A percentile compares a stretch with the other conserved stretches of the same genome.
Conservation (phyloP, 2,888 invertebrate species). For the Drosophila borborema region DNA sequence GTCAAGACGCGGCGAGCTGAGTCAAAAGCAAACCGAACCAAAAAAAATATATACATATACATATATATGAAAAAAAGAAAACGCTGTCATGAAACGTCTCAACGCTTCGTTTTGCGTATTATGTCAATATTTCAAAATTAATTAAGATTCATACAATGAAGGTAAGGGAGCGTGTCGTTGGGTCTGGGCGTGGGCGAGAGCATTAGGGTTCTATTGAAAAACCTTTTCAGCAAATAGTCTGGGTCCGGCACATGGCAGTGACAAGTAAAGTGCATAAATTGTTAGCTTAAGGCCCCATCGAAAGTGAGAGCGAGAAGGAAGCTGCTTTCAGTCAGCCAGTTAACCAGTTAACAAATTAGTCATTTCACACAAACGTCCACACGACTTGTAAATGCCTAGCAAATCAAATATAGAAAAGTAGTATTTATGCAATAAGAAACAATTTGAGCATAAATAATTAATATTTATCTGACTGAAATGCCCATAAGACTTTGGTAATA, state of each 20-base stretch:
- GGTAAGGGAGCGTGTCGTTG: conserved; percentile 14
- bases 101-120: conserved; percentile 27
- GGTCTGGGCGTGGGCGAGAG: conserved; percentile 8
- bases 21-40: conserved; percentile 12
- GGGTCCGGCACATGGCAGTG: conserved; percentile 30
- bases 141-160: conserved; percentile 67
- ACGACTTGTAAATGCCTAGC: background rate
- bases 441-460: background rate
- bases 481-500: background rate
- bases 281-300: conserved; percentile 20
- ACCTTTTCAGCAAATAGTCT: conserved; percentile 24
- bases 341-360: conserved; percentile 34
- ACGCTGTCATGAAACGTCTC: conserved; percentile 9
- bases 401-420: background rate
- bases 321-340: conserved; percentile 32
- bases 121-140: conserved; percentile 67
- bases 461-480: background rate
- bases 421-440: background rate
- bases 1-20: conserved; percentile 10
- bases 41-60: conserved; percentile 1
- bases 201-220: conserved; percentile 38
- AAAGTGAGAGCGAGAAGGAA: background rate
- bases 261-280: conserved; percentile 55
- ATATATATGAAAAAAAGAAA: background rate
- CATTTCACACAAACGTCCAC: conserved; percentile 2